phyloP scores from a whole-genome alignment of 2,888 invertebrate genomes.

The Marronus borbonicus region DNA sequence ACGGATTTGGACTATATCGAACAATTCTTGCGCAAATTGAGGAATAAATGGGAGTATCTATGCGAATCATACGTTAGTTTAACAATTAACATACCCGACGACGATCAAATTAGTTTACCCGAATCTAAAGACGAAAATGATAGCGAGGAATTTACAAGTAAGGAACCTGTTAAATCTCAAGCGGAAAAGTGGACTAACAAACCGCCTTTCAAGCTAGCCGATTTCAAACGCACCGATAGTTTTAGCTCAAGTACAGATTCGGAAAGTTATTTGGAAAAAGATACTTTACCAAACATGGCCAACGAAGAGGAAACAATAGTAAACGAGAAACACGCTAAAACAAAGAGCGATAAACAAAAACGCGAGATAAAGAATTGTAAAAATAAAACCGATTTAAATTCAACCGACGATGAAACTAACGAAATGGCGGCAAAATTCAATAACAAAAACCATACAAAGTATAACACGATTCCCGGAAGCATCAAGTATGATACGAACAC shows the following conservation, averaged over 20 bases:
- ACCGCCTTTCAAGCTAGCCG: constrained; percentile 72
- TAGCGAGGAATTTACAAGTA: constrained; percentile 22
- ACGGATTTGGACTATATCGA: constrained; percentile 68
- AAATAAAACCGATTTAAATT: constrained; percentile 57
- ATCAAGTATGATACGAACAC: constrained; percentile 67
- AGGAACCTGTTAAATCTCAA: constrained; percentile 34
- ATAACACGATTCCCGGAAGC: constrained; percentile 64
- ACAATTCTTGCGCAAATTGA: constrained; percentile 66
- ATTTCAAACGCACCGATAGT: constrained; percentile 72
- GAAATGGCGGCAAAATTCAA: constrained; percentile 64
- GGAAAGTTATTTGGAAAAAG: constrained; percentile 68
- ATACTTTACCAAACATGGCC: constrained; percentile 67
- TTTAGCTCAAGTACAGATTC: constrained; percentile 66
- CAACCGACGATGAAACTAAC: constrained; percentile 68
- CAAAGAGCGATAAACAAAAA: constrained; percentile 39
- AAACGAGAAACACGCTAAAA: constrained; percentile 55
- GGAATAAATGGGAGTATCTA: constrained; percentile 68
- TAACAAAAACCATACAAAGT: constrained; percentile 59
- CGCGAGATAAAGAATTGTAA: constrained; percentile 54
- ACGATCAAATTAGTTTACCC: constrained; percentile 55
- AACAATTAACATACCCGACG: constrained; percentile 66
- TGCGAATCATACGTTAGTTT: constrained; percentile 68
- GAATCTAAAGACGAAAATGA: constrained; percentile 59
- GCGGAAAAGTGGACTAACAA: constrained; percentile 52
- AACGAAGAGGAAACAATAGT: constrained; percentile 66